These are phyloP conservation scores for Odontocolon sp. DNA, from an alignment of 2,888 invertebrate genomes.

Conservation along the genomic window DNA sequence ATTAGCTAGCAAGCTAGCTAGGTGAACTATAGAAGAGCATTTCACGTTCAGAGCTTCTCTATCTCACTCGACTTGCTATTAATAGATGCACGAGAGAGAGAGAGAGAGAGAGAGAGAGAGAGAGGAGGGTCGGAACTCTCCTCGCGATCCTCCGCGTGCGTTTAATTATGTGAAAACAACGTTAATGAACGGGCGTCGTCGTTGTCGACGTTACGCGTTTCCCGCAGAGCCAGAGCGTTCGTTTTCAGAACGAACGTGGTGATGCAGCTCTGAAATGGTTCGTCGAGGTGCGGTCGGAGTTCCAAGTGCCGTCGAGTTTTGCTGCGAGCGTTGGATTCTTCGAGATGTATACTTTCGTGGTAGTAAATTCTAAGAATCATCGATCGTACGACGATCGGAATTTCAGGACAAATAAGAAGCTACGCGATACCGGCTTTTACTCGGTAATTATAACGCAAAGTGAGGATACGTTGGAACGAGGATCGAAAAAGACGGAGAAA, in stretches of 20 bases:
- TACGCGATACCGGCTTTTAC: not conserved
- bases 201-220: conserved; percentile 28
- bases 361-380: conserved; percentile 18
- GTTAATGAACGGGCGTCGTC: conserved; percentile 67
- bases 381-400: conserved; percentile 1
- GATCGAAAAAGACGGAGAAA: not conserved
- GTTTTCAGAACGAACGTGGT: too few species aligned
- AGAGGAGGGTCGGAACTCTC: not conserved
- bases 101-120: not conserved
- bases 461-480: not conserved
- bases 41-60: conserved; percentile 10
- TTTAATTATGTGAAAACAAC: conserved; percentile 71
- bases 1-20: conserved; percentile 13
- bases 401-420: conserved; percentile 3
- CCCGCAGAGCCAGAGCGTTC: too few species aligned
- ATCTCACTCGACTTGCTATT: conserved; percentile 34
- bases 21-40: conserved; percentile 1
- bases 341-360: too few species aligned
- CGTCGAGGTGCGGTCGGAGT: too few species aligned
- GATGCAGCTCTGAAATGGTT: too few species aligned
- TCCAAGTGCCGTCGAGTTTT: too few species aligned
- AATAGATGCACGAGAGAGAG: conserved; percentile 26
- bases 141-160: conserved; percentile 43
- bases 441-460: conserved; percentile 1
- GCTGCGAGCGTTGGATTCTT: too few species aligned